Conservation (phyloP, 2,113 vertebrate species). For the Dasyurus viverrinus region DNA sequence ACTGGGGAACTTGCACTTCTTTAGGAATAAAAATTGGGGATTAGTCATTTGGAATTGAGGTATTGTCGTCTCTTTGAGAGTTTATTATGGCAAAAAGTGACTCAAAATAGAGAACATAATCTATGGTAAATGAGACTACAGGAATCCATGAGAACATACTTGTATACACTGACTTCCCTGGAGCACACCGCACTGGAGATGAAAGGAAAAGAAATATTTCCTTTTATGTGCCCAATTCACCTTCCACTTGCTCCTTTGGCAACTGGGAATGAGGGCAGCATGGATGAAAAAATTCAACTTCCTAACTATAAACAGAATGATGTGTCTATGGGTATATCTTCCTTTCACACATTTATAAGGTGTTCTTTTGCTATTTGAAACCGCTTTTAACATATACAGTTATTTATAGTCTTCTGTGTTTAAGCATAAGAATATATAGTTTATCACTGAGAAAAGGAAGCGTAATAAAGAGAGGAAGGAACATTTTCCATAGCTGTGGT, state of each 20-base stretch:
- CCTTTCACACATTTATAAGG: no score
- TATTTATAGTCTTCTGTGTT: no score
- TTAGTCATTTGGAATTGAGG: neutral
- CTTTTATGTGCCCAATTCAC: no score
- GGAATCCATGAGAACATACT: neutral
- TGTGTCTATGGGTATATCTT: neutral
- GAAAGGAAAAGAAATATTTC: neutral
- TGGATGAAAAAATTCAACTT: neutral
- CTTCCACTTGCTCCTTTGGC: neutral
- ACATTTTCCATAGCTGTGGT: no score
- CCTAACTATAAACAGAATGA: neutral
- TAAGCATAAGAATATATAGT: no score
- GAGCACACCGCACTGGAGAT: neutral
- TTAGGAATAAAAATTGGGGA: no score
- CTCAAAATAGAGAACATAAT: neutral
- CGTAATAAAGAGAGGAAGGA: no score
- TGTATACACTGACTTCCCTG: neutral
- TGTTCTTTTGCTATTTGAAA: no score
- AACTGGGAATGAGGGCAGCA: neutral
- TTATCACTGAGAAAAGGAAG: no score
- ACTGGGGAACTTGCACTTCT: no score
- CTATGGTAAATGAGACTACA: neutral
- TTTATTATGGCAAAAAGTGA: neutral
- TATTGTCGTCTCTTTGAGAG: neutral
- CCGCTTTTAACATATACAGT: no score